phyloP scores from a whole-genome alignment of 2,113 vertebrate species.

The Syngnathoides biaculeatus region DNA sequence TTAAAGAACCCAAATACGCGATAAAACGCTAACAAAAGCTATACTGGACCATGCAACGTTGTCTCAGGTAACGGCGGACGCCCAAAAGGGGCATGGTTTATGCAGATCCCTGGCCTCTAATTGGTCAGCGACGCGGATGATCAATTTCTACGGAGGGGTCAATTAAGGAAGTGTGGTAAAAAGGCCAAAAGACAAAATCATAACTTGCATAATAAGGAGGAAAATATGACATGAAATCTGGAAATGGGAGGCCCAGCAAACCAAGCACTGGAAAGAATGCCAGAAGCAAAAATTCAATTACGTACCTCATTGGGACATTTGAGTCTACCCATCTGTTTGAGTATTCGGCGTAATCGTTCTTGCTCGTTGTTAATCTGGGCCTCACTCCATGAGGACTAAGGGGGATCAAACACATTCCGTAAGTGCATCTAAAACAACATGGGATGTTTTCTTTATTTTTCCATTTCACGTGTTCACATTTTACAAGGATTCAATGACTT shows the following conservation, averaged over 20 bases:
- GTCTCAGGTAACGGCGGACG: no score
- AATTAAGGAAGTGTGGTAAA: constrained; percentile 28
- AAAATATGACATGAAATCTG: constrained; percentile 34
- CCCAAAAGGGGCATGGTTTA: no score
- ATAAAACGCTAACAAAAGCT: no score
- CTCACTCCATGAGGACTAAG: constrained; percentile 80
- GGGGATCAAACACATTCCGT: constrained; percentile 49
- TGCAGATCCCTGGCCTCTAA: no score
- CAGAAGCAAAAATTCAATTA: constrained; percentile 20
- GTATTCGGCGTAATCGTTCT: constrained; percentile 86
- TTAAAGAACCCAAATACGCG: no score
- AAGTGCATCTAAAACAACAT: constrained; percentile 42
- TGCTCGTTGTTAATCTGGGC: constrained; percentile 78
- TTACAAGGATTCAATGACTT: constrained; percentile 58
- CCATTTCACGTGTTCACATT: constrained; percentile 44
- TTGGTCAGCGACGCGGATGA: no score
- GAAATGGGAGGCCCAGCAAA: constrained; percentile 22
- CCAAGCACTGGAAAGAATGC: constrained; percentile 12
- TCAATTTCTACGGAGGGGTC: no score
- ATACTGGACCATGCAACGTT: no score
- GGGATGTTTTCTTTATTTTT: no score
- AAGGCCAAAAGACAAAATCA: constrained; percentile 23
- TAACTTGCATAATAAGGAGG: constrained; percentile 31
- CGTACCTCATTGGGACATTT: constrained; percentile 92
- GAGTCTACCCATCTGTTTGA: constrained; percentile 96